Evolutionary conservation across 2,797 vertebrate species (phyloP), one percentile per base, ranked within the genome.

Genomic region (Mormyrops attenuatus): DNA sequence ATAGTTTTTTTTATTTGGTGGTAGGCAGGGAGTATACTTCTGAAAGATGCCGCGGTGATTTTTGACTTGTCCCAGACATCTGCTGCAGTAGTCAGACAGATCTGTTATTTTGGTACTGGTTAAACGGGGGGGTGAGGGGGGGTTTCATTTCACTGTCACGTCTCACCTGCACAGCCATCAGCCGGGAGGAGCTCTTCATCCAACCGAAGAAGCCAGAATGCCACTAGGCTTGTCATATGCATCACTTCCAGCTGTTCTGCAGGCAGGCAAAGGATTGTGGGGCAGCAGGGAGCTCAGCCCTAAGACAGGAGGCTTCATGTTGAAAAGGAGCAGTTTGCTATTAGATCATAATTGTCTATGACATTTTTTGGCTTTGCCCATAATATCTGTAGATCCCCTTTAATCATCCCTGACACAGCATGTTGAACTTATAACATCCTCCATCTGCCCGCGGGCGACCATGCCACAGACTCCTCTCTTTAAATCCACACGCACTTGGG

Each of bases 111-210:
- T 30, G 85, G 15, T 60, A 34, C 30, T 41, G 50, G 86, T 41
- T 41, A 87, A 60, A 87, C 13, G 5, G 15, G 53, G 17, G 50
- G 50, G 44, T 1, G 15, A 1, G 20, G 7, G n/a, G 22, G 7
- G 0, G 57, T 2, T 49, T 85, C n/a, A 85, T 52, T 80, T 80
- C 17, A 44, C 73, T 22, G 49, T 85, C 47, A 26, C 3, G 22
- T 53, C 84, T 85, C 84, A 85, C 84, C 84, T 85, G 49, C 84
- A n/a, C 11, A 85, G 84, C 13, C 84, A 34, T 86, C 30, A 55
- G 44, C 49, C 5, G 0, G 26, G 22, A 52, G 85, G 13, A 26
- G 85, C 85, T 86, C 22, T 17, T 52, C 22, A 38, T 55, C 15
- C 15, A 22, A 6, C 50, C 30, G 3, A 8, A 17, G 55, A 22